Percentiles rank a stretch among this genome's conserved stretches.
Evolutionary conservation across 2,888 invertebrate species (phyloP).

Genomic region (Anoplius nigerrimus): DNA sequence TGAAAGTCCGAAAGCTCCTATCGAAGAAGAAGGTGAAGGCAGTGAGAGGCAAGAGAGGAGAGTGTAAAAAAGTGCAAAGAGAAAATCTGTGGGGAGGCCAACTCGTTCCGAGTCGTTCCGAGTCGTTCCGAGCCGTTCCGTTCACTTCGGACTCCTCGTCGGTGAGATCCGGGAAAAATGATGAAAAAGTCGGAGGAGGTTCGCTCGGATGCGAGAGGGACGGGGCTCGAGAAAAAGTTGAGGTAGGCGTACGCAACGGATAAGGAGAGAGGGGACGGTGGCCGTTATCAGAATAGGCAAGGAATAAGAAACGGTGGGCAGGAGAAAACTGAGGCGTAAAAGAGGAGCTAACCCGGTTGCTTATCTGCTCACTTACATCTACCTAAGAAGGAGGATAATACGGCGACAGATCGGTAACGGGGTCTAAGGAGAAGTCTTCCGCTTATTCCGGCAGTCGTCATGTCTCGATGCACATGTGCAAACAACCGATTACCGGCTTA

Average conservation of each 20-base stretch:
- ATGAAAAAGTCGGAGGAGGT: not conserved
- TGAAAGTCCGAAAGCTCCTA: conserved; percentile 18
- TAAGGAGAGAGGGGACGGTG: not conserved
- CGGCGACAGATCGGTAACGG: no score
- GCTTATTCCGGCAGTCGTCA: not conserved
- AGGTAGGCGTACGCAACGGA: no score
- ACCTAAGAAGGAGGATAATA: no score
- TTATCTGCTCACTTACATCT: no score
- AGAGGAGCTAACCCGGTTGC: no score
- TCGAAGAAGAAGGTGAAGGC: conserved; percentile 5
- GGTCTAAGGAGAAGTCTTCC: no score
- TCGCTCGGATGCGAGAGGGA: not conserved
- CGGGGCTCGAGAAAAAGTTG: not conserved
- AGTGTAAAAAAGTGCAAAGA: conserved; percentile 4
- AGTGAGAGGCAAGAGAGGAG: conserved; percentile 6
- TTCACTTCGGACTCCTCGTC: not conserved
- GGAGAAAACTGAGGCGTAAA: no score
- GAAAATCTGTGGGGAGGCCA: not conserved
- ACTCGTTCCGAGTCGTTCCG: conserved; percentile 3
- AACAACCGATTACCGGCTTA: conserved; percentile 14
- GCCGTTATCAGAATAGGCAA: not conserved
- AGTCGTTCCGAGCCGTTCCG: no score
- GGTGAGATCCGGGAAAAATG: not conserved
- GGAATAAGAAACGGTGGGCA: not conserved
- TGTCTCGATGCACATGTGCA: conserved; percentile 10